Conservation (phyloP, 2,797 vertebrate species). For the Alosa sapidissima region DNA sequence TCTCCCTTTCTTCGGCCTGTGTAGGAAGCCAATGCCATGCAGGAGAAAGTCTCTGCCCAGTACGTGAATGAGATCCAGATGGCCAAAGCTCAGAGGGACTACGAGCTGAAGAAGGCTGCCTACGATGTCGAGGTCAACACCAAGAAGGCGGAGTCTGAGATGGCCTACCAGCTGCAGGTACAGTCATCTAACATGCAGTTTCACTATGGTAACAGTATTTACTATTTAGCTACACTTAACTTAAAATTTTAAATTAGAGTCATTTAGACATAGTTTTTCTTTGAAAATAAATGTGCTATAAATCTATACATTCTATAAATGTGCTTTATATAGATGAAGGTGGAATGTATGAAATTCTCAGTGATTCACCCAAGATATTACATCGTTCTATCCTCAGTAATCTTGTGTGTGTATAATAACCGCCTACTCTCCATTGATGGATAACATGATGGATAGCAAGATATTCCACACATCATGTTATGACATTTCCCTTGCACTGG, state of each 20-base stretch:
- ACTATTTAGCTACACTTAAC: too few relatives aligned
- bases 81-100: conserved; percentile 90
- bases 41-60: conserved; percentile 87
- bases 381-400: too few relatives aligned
- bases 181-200: neutral
- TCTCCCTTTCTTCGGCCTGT: neutral
- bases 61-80: conserved; percentile 89
- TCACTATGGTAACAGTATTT: neutral
- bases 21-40: conserved; percentile 87
- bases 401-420: too few relatives aligned
- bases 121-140: conserved; percentile 89
- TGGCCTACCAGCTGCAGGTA: conserved; percentile 92
- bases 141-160: conserved; percentile 87
- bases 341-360: too few relatives aligned
- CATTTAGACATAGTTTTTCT: neutral
- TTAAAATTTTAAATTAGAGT: neutral
- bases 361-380: too few relatives aligned
- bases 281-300: too few relatives aligned
- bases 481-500: neutral
- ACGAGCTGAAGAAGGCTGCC: conserved; percentile 86
- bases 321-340: too few relatives aligned
- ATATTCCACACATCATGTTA: neutral
- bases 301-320: too few relatives aligned
- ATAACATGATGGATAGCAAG: neutral
- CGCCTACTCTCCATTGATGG: neutral